Evolutionary conservation across 2,797 vertebrate genomes (phyloP), one percentile per base, ranked within the genome.

Genomic region (Eidolon dupreanum): DNA sequence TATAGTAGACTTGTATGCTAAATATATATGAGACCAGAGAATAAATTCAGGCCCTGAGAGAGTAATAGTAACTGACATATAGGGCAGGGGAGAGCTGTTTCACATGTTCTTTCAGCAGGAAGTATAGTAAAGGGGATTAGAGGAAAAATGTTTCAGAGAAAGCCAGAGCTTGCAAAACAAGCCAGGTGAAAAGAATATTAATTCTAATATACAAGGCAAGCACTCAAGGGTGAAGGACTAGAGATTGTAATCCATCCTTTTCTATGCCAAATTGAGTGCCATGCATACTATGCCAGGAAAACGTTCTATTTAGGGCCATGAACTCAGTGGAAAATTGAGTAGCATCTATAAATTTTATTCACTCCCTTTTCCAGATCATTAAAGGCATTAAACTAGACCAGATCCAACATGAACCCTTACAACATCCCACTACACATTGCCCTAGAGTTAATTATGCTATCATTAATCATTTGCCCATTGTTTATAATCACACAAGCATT

Each of bases 331-430:
- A 95, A 97, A 97, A 97, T 77, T 92, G 70, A 95, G 85, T 83
- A 96, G 74, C 77, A 95, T 49, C 92, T 95, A 94, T 94, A 97
- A 95, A 97, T 97, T 93, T 91, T 95, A 95, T 73, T 96, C 82
- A 93, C 90, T 98, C 70, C 78, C 86, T 95, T 97, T 97, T 97
- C 96, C 93, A 95, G 95, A 95, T 91, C 97, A 96, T 97, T 97
- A 95, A 93, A 94, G 90, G 16, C 74, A 93, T 95, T 97, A 96
- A 95, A 94, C 73, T 79, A 94, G 78, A 88, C 63, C 86, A 91
- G 92, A 92, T 68, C 74, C 85, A 97, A 96, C 78, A 96, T 20
- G 70, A 88, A 84, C 88, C 78, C 86, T 83, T 94, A 94, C 43
- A 91, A 96, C 85, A 88, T 63, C 49, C 70, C 63, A 91, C 77